Base-by-base conservation (phyloP, 1,140 invertebrate genomes). In the Meloidogyne exigua region DNA sequence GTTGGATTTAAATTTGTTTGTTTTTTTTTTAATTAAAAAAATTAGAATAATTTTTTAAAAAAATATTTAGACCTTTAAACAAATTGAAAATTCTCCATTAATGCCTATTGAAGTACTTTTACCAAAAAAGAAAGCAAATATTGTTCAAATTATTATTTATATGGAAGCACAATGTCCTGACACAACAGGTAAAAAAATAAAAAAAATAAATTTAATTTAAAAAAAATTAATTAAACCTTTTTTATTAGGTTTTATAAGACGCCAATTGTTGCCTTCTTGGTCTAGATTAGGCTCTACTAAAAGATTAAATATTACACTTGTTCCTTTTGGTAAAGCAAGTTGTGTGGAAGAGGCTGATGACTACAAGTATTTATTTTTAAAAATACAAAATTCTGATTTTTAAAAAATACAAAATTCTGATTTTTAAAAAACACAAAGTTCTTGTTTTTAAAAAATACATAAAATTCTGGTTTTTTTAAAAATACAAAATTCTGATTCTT, bases 251-350 rank as follows among this genome's bases (percentile, higher is more conserved):
- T 87, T 88, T 57, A 79, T 87, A 26, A 80, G 78, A 18, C 72
- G 80, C 23, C 85, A 88, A 70, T 64, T 87, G 25, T 69, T 82
- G 39, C 83, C 81, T 23, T 79, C 86, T 1, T 87, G 84, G 84
- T 42, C 79, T 9, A 76, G 69, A 26, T 62, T 87, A 3, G 68
- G 81, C 21, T 65, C 64, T 0, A 78, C 80, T 5, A 67, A 69
- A 63, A 68, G 86, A 42, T 42, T 87, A 3, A 80, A 87, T 32
- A 65, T 87, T 15, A 84, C 75, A 57, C 44, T 87, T 18, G 77
- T 87, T 39, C 85, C 86, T 21, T 87, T 87, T 65, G 86, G 85
- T n/a, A 87, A 87, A 68, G 85, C 86, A 9, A 66, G 70, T n/a
- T 87, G 86, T 72, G 76, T 57, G 18, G 73, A 39, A 15, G 75